These are phyloP conservation scores for Macrobrachium nipponense DNA, from an alignment of 1,140 invertebrate species.

Conservation along the genomic window DNA sequence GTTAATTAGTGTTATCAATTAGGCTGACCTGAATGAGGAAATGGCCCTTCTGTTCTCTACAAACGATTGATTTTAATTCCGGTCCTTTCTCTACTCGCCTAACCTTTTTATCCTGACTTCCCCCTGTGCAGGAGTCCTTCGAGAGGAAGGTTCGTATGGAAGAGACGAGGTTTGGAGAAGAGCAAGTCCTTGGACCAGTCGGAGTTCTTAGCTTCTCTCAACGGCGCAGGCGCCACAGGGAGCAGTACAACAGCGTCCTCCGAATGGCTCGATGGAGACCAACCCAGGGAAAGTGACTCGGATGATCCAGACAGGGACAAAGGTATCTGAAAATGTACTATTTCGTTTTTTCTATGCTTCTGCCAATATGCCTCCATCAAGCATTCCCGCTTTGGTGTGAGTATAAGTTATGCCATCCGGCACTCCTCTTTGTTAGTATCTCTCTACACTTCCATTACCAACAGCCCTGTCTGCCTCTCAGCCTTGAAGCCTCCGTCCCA, in stretches of 20 bases:
- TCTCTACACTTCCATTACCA: too few species aligned
- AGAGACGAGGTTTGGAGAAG: constrained; percentile 48
- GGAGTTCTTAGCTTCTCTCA: constrained; percentile 50
- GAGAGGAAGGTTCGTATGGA: constrained; percentile 46
- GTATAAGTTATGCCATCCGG: too few species aligned
- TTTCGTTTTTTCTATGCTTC: too few species aligned
- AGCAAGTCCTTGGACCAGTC: constrained; percentile 52
- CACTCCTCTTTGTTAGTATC: too few species aligned
- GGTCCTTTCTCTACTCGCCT: not conserved
- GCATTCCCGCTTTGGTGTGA: too few species aligned
- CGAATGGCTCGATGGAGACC: constrained; percentile 32
- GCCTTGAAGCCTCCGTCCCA: too few species aligned
- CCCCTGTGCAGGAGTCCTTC: constrained; percentile 39
- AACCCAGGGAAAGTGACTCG: constrained; percentile 40
- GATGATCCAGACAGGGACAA: constrained; percentile 44
- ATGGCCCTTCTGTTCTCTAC: too few species aligned
- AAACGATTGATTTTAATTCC: too few species aligned
- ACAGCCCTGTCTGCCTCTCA: too few species aligned
- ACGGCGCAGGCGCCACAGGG: not conserved
- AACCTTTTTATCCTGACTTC: not conserved
- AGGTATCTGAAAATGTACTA: not conserved
- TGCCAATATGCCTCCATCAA: too few species aligned
- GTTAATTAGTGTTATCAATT: too few species aligned
- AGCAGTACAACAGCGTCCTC: not conserved
- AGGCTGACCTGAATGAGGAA: too few species aligned